These are phyloP conservation scores for Euproctis similis DNA, from an alignment of 2,888 invertebrate species.

Conservation along the genomic window DNA sequence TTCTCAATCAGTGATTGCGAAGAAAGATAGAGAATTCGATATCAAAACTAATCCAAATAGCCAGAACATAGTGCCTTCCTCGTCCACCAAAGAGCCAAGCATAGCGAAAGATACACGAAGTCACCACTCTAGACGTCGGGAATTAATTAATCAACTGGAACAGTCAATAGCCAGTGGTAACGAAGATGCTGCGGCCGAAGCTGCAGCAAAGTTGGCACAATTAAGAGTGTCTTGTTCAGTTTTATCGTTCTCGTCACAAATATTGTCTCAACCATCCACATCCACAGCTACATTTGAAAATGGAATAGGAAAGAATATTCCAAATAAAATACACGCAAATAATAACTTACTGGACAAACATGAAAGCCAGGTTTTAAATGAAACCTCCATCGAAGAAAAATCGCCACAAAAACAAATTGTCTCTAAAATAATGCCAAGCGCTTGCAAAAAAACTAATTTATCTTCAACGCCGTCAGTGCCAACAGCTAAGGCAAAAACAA, in stretches of 20 bases:
- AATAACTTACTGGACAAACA: constrained; percentile 2
- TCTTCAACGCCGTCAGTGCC: too few species aligned
- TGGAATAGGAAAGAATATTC: constrained; percentile 1
- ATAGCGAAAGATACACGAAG: constrained; percentile 16
- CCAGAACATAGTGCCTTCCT: constrained; percentile 3
- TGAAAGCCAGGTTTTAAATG: neutral
- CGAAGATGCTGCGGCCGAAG: constrained; percentile 82
- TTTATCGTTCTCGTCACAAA: constrained; percentile 63
- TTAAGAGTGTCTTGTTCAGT: constrained; percentile 85
- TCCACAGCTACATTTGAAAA: constrained; percentile 9
- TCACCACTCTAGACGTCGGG: constrained; percentile 49
- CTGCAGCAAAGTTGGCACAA: constrained; percentile 85
- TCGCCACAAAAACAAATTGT: constrained; percentile 5
- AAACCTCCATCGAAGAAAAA: constrained; percentile 4
- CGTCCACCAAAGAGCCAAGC: constrained; percentile 9
- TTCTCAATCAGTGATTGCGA: neutral
- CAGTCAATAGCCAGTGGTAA: constrained; percentile 86
- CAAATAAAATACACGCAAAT: constrained; percentile 4
- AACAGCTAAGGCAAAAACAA: neutral
- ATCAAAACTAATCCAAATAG: constrained; percentile 2
- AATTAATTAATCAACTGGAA: constrained; percentile 81
- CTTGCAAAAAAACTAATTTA: constrained; percentile 1
- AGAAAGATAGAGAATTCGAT: constrained; percentile 2
- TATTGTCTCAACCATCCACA: constrained; percentile 36
- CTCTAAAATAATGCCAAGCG: constrained; percentile 5